Evolutionary conservation across 2,888 invertebrate species (phyloP).

Genomic region (Ypsolopha scabrella): DNA sequence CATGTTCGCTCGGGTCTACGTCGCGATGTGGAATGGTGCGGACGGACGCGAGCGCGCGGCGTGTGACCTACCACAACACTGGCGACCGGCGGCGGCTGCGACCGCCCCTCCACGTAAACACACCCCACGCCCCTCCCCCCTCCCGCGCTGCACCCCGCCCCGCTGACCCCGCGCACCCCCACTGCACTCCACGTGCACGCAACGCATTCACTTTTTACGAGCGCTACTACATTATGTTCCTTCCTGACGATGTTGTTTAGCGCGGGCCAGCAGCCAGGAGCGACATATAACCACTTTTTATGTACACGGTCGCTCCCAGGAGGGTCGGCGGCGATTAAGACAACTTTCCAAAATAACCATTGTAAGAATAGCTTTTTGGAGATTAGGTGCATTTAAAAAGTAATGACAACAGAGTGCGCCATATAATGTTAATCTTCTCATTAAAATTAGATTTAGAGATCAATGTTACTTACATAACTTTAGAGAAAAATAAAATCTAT

Average conservation of each 20-base stretch:
- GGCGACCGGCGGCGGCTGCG: conserved; percentile 35
- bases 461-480: too few relatives aligned
- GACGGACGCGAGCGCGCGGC: conserved; percentile 44
- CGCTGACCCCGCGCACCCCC: conserved; percentile 19
- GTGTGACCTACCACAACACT: conserved; percentile 77
- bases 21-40: conserved; percentile 42
- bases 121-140: conserved; percentile 50
- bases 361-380: neutral
- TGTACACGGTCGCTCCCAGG: conserved; percentile 55
- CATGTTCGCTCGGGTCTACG: conserved; percentile 49
- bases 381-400: neutral
- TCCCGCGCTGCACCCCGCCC: conserved; percentile 13
- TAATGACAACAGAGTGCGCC: neutral
- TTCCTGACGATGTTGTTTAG: conserved; percentile 58
- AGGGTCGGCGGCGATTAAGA: conserved; percentile 23
- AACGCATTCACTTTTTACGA: conserved; percentile 66
- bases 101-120: conserved; percentile 57
- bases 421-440: neutral
- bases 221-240: conserved; percentile 64
- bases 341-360: conserved; percentile 1
- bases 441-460: neutral
- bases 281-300: conserved; percentile 66
- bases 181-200: conserved; percentile 62
- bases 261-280: conserved; percentile 30
- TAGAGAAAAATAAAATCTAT: too few relatives aligned